Evolutionary conservation across 2,888 invertebrate species (phyloP).

Genomic region (Drosophila sordidula): DNA sequence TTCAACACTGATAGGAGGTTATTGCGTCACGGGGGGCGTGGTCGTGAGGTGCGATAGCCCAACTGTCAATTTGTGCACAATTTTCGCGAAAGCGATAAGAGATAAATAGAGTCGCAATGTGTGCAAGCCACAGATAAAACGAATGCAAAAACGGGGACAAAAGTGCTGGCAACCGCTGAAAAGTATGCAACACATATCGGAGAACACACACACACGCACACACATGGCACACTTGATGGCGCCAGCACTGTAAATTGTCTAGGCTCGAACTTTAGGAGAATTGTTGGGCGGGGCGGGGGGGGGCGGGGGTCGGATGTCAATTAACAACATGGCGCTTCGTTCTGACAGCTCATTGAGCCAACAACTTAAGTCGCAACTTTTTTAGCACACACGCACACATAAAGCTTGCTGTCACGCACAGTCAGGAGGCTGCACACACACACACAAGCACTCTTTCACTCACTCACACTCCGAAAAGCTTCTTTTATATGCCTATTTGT

Average conservation of each 20-base stretch:
- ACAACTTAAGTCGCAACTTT: conserved; percentile 43
- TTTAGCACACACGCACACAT: conserved; percentile 21
- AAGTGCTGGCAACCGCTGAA: conserved; percentile 29
- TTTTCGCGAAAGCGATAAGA: conserved; percentile 11
- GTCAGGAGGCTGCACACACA: conserved; percentile 6
- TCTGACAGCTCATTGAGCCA: conserved; percentile 27
- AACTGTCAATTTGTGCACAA: conserved; percentile 23
- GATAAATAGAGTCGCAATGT: conserved; percentile 14
- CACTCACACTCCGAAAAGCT: conserved; percentile 15
- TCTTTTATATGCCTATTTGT: conserved; percentile 69
- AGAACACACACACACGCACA: background rate
- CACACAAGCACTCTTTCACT: background rate
- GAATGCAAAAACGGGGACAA: conserved; percentile 20
- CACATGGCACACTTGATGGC: conserved; percentile 15
- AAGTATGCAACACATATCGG: conserved; percentile 40
- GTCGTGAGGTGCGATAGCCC: background rate
- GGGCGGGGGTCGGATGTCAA: conserved; percentile 26
- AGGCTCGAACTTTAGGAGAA: background rate
- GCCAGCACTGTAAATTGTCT: conserved; percentile 37
- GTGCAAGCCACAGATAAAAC: conserved; percentile 9
- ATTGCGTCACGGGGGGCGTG: background rate
- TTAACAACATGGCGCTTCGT: conserved; percentile 69
- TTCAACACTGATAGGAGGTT: background rate
- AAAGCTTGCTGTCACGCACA: conserved; percentile 19
- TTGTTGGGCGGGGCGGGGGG: background rate